phyloP scores from a whole-genome alignment of 2,888 invertebrate species.

The Hyposoter dolosus region DNA sequence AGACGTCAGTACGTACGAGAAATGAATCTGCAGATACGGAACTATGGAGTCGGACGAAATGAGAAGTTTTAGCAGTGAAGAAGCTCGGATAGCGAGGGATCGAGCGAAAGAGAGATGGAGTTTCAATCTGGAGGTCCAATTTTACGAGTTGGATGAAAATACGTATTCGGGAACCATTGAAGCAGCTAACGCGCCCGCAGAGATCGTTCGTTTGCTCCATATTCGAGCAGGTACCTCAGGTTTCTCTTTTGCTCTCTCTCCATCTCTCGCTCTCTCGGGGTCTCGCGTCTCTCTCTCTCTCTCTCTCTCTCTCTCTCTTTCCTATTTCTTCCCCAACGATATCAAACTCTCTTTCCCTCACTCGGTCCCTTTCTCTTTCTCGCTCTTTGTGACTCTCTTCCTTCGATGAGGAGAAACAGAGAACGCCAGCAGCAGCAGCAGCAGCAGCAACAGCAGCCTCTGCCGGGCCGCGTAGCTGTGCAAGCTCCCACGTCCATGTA shows the following conservation, averaged over 20 bases:
- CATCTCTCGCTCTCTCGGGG: background rate
- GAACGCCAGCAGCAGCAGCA: constrained; percentile 21
- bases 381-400: constrained; percentile 7
- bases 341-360: constrained; percentile 39
- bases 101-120: constrained; percentile 58
- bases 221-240: constrained; percentile 75
- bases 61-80: background rate
- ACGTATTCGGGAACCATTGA: constrained; percentile 72
- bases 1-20: constrained; percentile 11
- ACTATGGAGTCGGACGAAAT: constrained; percentile 23
- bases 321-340: constrained; percentile 23
- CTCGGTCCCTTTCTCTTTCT: background rate
- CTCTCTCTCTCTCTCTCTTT: constrained; percentile 14
- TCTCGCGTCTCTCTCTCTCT: constrained; percentile 29
- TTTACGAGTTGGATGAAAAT: constrained; percentile 75
- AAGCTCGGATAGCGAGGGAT: constrained; percentile 19
- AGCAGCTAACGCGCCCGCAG: constrained; percentile 71
- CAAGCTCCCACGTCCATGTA: constrained; percentile 62
- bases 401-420: constrained; percentile 42
- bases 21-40: constrained; percentile 38
- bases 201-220: constrained; percentile 71
- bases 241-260: constrained; percentile 44
- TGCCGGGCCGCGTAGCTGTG: constrained; percentile 60
- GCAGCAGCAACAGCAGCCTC: constrained; percentile 58
- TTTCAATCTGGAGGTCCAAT: constrained; percentile 76